These are phyloP conservation scores for Asobara japonica DNA, from an alignment of 1,140 invertebrate genomes.

Conservation along the genomic window DNA sequence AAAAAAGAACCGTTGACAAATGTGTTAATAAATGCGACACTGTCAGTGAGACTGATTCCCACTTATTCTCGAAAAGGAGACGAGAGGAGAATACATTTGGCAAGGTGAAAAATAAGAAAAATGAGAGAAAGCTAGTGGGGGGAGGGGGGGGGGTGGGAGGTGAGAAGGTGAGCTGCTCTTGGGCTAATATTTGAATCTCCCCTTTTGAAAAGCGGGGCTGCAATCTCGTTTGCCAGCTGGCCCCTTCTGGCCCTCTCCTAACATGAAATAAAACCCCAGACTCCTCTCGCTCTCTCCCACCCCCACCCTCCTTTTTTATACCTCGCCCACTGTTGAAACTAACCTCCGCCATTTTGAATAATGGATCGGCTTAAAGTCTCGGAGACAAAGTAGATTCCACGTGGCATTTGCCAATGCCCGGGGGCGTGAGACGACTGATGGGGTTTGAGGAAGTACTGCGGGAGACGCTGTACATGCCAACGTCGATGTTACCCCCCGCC, in stretches of 20 bases:
- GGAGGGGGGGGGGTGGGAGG: not conserved
- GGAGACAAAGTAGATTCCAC: constrained; percentile 41
- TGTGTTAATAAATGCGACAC: not conserved
- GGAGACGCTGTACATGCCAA: not conserved
- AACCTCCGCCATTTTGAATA: constrained; percentile 41
- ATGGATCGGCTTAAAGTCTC: constrained; percentile 42
- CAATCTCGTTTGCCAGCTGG: constrained; percentile 42
- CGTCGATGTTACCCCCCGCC: not conserved
- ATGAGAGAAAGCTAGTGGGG: not conserved
- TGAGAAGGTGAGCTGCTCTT: not conserved
- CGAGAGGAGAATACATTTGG: not conserved
- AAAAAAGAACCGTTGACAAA: not conserved
- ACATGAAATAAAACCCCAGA: not conserved
- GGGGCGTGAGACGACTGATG: not conserved
- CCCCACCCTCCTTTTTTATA: not conserved
- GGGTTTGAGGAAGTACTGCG: constrained; percentile 5
- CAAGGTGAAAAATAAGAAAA: not conserved
- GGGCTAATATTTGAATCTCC: constrained; percentile 45
- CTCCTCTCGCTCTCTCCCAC: not conserved
- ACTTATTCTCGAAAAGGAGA: not conserved
- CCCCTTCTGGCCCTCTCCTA: constrained; percentile 17
- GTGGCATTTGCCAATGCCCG: constrained; percentile 30
- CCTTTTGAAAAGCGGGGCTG: constrained; percentile 33
- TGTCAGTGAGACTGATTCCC: not conserved
- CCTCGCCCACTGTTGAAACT: not conserved